Percentiles rank a stretch among this genome's conserved stretches.
These are phyloP conservation scores for Troides aeacus DNA, from an alignment of 2,888 invertebrate genomes.

Conservation along the genomic window DNA sequence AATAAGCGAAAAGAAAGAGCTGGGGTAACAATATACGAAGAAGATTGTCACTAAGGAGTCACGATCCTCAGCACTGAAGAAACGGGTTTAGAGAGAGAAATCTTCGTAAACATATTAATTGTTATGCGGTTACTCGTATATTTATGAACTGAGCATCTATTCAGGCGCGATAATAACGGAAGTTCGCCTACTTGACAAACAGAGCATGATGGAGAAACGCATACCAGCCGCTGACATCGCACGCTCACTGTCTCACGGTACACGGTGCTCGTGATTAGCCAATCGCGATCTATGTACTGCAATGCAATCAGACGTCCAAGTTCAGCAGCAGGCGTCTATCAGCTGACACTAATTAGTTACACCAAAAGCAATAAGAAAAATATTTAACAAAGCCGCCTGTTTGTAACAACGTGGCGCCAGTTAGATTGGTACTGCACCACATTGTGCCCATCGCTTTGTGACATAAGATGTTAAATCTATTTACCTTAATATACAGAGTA, in stretches of 20 bases:
- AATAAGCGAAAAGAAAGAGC: no score
- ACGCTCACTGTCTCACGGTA: constrained; percentile 32
- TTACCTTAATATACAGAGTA: no score
- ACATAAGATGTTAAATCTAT: no score
- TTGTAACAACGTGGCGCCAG: no score
- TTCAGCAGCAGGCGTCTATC: no score
- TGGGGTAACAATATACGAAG: no score
- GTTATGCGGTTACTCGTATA: constrained; percentile 6
- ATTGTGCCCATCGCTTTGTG: no score
- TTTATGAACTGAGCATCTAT: constrained; percentile 22
- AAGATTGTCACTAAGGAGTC: no score
- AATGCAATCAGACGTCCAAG: background rate
- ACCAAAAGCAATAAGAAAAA: no score
- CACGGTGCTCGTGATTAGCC: constrained; percentile 23
- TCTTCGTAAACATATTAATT: constrained; percentile 1
- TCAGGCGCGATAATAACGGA: constrained; percentile 43
- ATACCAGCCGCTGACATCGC: constrained; percentile 38
- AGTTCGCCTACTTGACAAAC: constrained; percentile 43
- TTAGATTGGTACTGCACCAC: no score
- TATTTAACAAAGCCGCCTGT: no score
- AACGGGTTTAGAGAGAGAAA: background rate
- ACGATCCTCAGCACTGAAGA: no score
- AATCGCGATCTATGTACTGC: background rate
- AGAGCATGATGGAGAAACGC: constrained; percentile 58
- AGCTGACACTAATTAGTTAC: background rate